Conservation (phyloP, 2,797 vertebrate genomes). For the Neosilurus hyrtlii region DNA sequence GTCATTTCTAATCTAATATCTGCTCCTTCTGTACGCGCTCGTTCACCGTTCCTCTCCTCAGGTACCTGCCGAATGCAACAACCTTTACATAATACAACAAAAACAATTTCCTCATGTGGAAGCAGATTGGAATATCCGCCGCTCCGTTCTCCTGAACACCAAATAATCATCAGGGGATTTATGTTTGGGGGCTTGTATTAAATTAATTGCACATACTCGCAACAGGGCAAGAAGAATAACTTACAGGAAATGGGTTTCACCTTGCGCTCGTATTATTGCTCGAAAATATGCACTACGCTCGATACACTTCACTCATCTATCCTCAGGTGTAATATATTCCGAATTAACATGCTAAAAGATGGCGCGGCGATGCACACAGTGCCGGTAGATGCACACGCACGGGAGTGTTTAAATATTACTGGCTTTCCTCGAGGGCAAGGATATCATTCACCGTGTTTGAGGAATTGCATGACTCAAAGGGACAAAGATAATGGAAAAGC, state of each 20-base stretch:
- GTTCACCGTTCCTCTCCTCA: conserved; percentile 26
- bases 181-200: conserved; percentile 68
- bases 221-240: conserved; percentile 63
- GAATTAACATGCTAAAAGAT: conserved; percentile 42
- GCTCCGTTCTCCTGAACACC: conserved; percentile 65
- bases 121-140: conserved; percentile 66
- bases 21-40: conserved; percentile 13
- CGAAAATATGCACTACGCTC: conserved; percentile 55
- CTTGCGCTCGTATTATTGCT: conserved; percentile 60
- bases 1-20: conserved; percentile 41
- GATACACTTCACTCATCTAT: conserved; percentile 47
- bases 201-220: conserved; percentile 71
- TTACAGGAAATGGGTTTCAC: conserved; percentile 67
- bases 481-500: conserved; percentile 46
- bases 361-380: neutral
- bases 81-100: conserved; percentile 70
- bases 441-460: conserved; percentile 33
- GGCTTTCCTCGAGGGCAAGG: conserved; percentile 46
- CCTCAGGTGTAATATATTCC: conserved; percentile 44
- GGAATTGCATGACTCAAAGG: conserved; percentile 55
- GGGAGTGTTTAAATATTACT: conserved; percentile 55
- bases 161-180: conserved; percentile 75
- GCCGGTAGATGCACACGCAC: neutral
- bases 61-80: conserved; percentile 58
- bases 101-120: conserved; percentile 67